These are phyloP conservation scores for Pterocles gutturalis DNA, from an alignment of 2,113 vertebrate genomes.

Conservation along the genomic window DNA sequence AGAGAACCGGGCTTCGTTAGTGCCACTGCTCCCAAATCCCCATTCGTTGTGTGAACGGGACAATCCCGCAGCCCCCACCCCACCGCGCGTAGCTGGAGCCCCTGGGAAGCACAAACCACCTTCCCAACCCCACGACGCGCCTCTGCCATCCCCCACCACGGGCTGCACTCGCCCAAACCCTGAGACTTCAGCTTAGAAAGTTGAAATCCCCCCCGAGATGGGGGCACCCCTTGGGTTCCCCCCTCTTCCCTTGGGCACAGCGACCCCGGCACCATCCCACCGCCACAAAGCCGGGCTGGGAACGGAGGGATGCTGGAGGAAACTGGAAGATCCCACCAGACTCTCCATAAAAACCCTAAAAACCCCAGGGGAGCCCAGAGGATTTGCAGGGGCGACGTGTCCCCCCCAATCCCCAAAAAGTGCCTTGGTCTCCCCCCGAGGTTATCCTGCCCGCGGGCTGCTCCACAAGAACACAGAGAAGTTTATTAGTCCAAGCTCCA, in stretches of 20 bases:
- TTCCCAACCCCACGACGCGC: fast-evolving
- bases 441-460: neutral
- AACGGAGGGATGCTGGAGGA: neutral
- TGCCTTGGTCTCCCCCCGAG: neutral
- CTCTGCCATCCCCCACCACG: neutral
- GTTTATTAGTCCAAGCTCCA: slow-evolving; percentile 58
- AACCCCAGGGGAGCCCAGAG: fast-evolving
- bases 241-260: neutral
- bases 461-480: neutral
- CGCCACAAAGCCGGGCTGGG: neutral
- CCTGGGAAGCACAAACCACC: neutral
- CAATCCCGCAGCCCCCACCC: fast-evolving
- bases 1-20: neutral
- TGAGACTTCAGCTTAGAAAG: neutral
- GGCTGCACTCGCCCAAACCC: neutral
- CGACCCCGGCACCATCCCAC: neutral
- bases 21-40: neutral
- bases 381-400: neutral
- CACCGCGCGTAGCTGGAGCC: neutral
- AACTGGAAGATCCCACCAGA: neutral
- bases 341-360: neutral
- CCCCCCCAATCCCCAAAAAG: neutral
- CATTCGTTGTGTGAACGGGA: neutral
- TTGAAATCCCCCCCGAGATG: fast-evolving
- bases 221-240: neutral